Evolutionary conservation across 1,140 invertebrate species (phyloP).

Genomic region (Nephotettix cincticeps): DNA sequence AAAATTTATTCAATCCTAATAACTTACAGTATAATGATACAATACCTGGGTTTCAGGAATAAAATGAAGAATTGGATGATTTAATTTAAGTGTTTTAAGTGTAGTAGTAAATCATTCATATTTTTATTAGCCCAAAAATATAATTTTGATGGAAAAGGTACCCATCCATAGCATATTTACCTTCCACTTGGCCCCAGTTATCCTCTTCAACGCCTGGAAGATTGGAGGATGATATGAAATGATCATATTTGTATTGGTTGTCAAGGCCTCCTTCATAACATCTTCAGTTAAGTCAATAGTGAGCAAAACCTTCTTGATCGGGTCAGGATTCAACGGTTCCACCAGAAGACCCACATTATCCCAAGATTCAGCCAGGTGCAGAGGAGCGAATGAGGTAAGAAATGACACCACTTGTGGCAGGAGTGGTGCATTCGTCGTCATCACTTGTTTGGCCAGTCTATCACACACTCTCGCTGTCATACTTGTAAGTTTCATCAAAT

Average conservation of each 20-base stretch:
- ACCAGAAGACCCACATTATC: slow-evolving; percentile 94
- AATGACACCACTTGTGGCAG: slow-evolving; percentile 59
- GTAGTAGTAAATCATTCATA: too few species aligned
- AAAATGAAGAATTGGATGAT: too few species aligned
- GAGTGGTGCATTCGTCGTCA: slow-evolving; percentile 29
- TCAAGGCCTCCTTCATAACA: slow-evolving; percentile 82
- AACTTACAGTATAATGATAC: too few species aligned
- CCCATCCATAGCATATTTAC: slow-evolving; percentile 49
- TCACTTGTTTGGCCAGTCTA: too few species aligned
- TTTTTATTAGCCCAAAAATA: too few species aligned
- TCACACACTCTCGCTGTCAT: too few species aligned
- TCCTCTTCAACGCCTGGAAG: slow-evolving; percentile 78
- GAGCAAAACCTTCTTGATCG: slow-evolving; percentile 70
- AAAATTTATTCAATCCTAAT: too few species aligned
- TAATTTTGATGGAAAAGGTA: too few species aligned
- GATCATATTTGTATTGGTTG: slow-evolving; percentile 71
- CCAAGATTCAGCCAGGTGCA: slow-evolving; percentile 78
- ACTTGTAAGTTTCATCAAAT: too few species aligned
- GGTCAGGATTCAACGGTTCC: slow-evolving; percentile 43
- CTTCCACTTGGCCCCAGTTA: slow-evolving; percentile 71
- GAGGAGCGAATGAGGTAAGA: slow-evolving; percentile 70
- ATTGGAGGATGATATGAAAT: slow-evolving; percentile 96
- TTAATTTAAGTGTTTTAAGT: too few species aligned
- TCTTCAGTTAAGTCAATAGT: slow-evolving; percentile 93
- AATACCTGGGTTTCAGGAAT: too few species aligned